phyloP scores from a whole-genome alignment of 2,888 invertebrate species.

The Epinotia demarniana region DNA sequence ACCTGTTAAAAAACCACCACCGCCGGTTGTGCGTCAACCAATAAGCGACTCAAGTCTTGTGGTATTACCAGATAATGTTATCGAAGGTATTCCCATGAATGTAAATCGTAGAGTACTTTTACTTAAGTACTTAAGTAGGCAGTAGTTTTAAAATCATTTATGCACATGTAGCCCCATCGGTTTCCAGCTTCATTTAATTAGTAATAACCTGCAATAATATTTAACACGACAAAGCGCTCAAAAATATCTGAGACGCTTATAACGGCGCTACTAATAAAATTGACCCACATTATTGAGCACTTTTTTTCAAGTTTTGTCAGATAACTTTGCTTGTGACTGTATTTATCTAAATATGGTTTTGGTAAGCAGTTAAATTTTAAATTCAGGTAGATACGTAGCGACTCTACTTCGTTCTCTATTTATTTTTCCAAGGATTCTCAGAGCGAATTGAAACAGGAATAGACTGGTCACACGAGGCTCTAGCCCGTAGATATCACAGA shows the following conservation, averaged over 20 bases:
- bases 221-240: too few relatives aligned
- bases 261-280: too few relatives aligned
- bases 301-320: too few relatives aligned
- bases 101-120: background rate
- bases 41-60: conserved; percentile 72
- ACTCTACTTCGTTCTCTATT: background rate
- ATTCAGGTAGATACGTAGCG: background rate
- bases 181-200: too few relatives aligned
- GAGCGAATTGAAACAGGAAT: conserved; percentile 70
- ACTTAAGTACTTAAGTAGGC: too few relatives aligned
- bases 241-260: too few relatives aligned
- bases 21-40: conserved; percentile 58
- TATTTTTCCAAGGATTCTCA: conserved; percentile 64
- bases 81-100: conserved; percentile 20
- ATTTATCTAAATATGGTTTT: background rate
- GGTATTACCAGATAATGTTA: conserved; percentile 63
- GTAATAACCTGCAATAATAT: too few relatives aligned
- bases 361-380: background rate
- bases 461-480: conserved; percentile 68
- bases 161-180: too few relatives aligned
- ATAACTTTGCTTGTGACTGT: background rate
- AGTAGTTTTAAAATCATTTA: too few relatives aligned
- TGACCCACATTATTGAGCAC: too few relatives aligned
- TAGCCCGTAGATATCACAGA: conserved; percentile 63
- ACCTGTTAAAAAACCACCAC: conserved; percentile 59